Conservation (phyloP, 2,797 vertebrate species). For the Myripristis murdjan region DNA sequence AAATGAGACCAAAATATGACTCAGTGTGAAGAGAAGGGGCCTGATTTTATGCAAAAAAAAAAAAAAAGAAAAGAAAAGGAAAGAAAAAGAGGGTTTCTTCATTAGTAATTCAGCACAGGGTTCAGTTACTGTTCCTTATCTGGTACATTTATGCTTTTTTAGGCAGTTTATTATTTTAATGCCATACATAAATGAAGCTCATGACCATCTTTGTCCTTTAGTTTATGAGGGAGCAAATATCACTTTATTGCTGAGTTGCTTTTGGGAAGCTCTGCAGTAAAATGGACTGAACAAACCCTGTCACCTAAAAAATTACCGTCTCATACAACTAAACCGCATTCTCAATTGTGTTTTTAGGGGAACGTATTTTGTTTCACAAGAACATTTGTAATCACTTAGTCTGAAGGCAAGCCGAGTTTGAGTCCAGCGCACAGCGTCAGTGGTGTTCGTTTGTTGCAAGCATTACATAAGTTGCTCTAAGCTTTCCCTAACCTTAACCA, state of each 20-base stretch:
- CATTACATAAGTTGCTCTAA: no score
- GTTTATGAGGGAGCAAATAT: slow-evolving; percentile 35
- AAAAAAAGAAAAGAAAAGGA: no score
- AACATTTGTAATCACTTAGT: no score
- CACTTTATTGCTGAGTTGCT: slow-evolving; percentile 46
- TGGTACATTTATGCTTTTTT: slow-evolving; percentile 21
- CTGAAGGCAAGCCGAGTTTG: no score
- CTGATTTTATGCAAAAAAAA: slow-evolving; percentile 34
- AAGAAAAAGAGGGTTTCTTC: not conserved
- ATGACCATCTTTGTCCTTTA: slow-evolving; percentile 43
- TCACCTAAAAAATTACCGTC: no score
- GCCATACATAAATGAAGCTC: slow-evolving; percentile 48
- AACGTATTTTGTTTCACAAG: no score
- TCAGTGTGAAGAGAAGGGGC: slow-evolving; percentile 13
- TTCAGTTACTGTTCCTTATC: slow-evolving; percentile 18
- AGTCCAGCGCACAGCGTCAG: no score
- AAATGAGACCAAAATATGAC: slow-evolving; percentile 39
- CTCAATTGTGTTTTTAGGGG: no score
- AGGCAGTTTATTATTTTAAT: slow-evolving; percentile 48
- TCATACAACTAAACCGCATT: no score
- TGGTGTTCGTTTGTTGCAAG: no score
- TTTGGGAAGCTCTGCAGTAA: not conserved
- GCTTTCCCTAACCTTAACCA: no score
- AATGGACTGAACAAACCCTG: slow-evolving; percentile 22
- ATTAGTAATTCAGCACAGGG: slow-evolving; percentile 39